phyloP scores from a whole-genome alignment of 2,888 invertebrate species.

The Ormyrus nitidulus region DNA sequence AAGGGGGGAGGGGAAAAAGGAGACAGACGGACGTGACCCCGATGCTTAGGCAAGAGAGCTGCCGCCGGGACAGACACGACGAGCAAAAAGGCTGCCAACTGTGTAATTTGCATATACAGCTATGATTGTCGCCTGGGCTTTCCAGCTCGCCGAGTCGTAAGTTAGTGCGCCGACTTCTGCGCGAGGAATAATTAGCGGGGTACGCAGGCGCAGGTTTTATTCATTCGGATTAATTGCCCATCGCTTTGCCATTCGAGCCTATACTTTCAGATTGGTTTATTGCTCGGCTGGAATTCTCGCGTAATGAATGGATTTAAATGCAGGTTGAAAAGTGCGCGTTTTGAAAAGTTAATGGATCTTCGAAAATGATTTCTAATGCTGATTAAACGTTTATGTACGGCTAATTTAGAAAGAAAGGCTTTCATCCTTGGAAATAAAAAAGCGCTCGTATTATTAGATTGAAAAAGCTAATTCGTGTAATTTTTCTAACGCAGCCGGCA shows the following conservation, averaged over 20 bases:
- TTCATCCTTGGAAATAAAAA: no score
- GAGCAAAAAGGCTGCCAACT: background rate
- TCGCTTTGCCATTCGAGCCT: background rate
- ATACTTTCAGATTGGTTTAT: no score
- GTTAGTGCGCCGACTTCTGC: background rate
- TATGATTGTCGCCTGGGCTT: slow-evolving; percentile 7
- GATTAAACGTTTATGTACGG: no score
- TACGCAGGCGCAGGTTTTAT: background rate
- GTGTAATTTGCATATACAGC: slow-evolving; percentile 31
- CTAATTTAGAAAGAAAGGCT: no score
- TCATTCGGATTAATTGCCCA: slow-evolving; percentile 28
- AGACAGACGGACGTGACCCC: slow-evolving; percentile 13
- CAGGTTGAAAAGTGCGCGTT: no score
- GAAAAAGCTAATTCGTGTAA: no score
- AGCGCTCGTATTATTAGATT: no score
- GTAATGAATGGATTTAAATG: no score
- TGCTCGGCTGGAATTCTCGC: no score
- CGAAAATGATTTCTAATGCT: no score
- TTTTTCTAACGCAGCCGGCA: no score
- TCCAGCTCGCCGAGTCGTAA: background rate
- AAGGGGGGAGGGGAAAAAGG: background rate
- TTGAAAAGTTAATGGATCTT: no score
- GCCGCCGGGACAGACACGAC: slow-evolving; percentile 2
- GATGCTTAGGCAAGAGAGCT: slow-evolving; percentile 8
- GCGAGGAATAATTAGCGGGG: background rate